Conservation (phyloP, 2,888 invertebrate species). For the Odiellus spinosus region DNA sequence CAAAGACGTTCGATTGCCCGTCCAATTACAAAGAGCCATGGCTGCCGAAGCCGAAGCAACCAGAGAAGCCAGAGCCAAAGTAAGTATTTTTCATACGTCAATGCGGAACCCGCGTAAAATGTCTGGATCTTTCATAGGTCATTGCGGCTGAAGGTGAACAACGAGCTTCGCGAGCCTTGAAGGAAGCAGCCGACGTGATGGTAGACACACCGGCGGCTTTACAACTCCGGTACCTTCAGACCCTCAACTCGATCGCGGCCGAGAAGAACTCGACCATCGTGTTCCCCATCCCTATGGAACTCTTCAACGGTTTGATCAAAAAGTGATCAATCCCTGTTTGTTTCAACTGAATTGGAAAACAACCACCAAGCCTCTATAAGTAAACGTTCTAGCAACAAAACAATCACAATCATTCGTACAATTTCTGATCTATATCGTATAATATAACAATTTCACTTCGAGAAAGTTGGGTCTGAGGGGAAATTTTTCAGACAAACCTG, state of each 20-base stretch:
- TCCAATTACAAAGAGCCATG: constrained; percentile 62
- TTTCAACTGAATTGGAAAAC: background rate
- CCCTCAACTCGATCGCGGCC: constrained; percentile 20
- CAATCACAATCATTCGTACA: too few relatives aligned
- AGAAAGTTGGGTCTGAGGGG: too few relatives aligned
- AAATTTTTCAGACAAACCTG: too few relatives aligned
- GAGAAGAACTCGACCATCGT: constrained; percentile 22
- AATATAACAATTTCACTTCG: too few relatives aligned
- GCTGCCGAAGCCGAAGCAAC: constrained; percentile 67
- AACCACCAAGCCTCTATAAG: too few relatives aligned
- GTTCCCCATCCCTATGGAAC: constrained; percentile 21
- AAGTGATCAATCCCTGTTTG: background rate
- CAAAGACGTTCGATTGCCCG: constrained; percentile 60
- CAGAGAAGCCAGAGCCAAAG: constrained; percentile 59
- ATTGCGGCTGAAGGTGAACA: constrained; percentile 73
- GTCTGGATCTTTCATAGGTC: constrained; percentile 25
- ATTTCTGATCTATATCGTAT: too few relatives aligned
- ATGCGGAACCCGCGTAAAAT: background rate
- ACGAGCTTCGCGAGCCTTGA: constrained; percentile 64
- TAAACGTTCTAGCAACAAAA: too few relatives aligned
- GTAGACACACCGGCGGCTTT: constrained; percentile 63
- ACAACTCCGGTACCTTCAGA: constrained; percentile 31
- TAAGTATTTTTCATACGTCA: constrained; percentile 28
- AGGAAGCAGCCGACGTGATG: constrained; percentile 74
- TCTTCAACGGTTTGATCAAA: constrained; percentile 16